Base-by-base conservation (phyloP, 2,113 vertebrate genomes). In the Aldabrachelys gigantea region DNA sequence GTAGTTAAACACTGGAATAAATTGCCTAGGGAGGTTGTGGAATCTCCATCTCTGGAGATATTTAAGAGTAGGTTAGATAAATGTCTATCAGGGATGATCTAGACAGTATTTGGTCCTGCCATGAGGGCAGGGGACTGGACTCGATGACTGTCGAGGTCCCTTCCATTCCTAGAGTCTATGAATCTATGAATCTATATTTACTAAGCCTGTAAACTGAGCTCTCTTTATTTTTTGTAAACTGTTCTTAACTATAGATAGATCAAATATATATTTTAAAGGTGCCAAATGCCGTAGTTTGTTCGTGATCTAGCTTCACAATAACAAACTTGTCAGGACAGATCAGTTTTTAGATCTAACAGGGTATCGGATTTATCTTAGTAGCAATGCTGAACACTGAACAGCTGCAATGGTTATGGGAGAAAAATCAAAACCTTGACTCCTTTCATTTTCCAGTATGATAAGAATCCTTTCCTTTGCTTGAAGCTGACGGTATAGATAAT, bases 181-280 rank as follows among this genome's bases (percentile, higher is more conserved):
- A 41, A 41, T 41, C 41, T 41, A 41, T 41, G 41, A 41, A 41
- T 41, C 41, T 41, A 41, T 41, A 89, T 92, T 52, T 78, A 38
- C 54, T 50, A 79, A 87, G 65, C 38, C 0, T 0, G 13, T 57
- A 89, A 94, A 0, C 0, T 92, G 83, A 91, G 84, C 93, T 94
- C 94, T 24, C 80, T 91, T 95, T 88, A 53, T 93, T 96, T 62
- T 95, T 89, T 93, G 81, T 11, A 41, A 92, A 87, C 53, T 65
- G 93, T 91, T 96, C 92, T 96, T 97, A 97, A 95, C 94, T 94
- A 89, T 14, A 81, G 89, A 89, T 14, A 81, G 88, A 87, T 96
- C 80, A 85, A 89, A 95, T 93, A 24, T 94, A 89, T 89, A 90
- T 93, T 95, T 91, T 91, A 75, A 92, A 92, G 52, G 91, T 95